Conservation (phyloP, 2,888 invertebrate species). For the Drosophila histrio region DNA sequence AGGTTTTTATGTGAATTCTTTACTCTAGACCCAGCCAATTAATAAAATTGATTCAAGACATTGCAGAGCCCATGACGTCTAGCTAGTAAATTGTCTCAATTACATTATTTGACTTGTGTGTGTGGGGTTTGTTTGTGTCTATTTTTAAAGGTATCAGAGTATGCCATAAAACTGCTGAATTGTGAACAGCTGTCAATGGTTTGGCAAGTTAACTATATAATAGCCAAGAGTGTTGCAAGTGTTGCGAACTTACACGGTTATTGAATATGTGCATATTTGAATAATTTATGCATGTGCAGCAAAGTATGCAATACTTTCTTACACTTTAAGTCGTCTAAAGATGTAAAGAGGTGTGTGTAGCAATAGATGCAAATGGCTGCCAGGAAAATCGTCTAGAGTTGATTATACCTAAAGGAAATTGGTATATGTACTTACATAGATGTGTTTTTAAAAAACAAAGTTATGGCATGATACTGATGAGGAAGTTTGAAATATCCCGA, state of each 20-base stretch:
- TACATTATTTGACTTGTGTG: constrained; percentile 18
- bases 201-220: not conserved
- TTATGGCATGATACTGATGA: too few species aligned
- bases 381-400: not conserved
- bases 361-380: not conserved
- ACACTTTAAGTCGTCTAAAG: not conserved
- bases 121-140: constrained; percentile 1
- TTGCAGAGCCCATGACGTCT: constrained; percentile 21
- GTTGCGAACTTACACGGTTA: not conserved
- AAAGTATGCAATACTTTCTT: constrained; percentile 29
- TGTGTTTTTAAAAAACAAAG: too few species aligned
- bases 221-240: not conserved
- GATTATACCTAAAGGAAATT: too few species aligned
- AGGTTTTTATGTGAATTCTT: not conserved
- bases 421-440: too few species aligned
- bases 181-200: not conserved
- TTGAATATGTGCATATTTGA: not conserved
- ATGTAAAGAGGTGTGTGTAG: not conserved
- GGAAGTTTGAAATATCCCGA: too few species aligned
- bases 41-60: constrained; percentile 44
- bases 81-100: constrained; percentile 4
- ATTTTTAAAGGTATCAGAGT: constrained; percentile 25
- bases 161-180: not conserved
- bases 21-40: constrained; percentile 14
- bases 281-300: not conserved